Evolutionary conservation across 2,797 vertebrate genomes (phyloP).

Genomic region (Rhinoraja longicauda): DNA sequence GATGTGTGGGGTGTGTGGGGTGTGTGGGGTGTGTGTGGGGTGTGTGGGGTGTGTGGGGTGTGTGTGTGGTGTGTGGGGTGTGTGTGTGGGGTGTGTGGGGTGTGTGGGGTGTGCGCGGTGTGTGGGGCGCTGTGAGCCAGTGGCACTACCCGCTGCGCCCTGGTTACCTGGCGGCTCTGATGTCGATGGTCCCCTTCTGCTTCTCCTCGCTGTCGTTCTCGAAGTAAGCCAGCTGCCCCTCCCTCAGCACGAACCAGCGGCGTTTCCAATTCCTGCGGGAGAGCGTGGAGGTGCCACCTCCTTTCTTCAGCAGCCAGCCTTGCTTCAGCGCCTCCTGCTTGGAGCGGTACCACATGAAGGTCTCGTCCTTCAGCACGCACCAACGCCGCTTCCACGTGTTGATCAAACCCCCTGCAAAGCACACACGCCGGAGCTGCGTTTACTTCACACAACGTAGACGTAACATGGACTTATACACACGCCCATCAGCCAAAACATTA

Average conservation of each 20-base stretch:
- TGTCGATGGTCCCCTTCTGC: slow-evolving; percentile 84
- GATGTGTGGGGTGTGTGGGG: too few relatives aligned
- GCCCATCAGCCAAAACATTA: too few relatives aligned
- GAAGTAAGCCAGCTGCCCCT: slow-evolving; percentile 90
- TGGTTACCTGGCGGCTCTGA: slow-evolving; percentile 75
- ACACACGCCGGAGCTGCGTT: neutral
- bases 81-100: too few relatives aligned
- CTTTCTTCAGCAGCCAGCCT: slow-evolving; percentile 94
- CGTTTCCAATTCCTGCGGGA: slow-evolving; percentile 95
- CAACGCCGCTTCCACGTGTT: slow-evolving; percentile 93
- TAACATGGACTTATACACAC: too few relatives aligned
- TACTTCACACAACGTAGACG: too few relatives aligned
- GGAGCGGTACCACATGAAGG: slow-evolving; percentile 93
- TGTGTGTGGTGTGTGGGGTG: too few relatives aligned
- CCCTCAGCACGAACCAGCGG: slow-evolving; percentile 92
- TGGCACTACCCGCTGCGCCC: too few relatives aligned
- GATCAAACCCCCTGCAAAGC: slow-evolving; percentile 76
- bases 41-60: too few relatives aligned
- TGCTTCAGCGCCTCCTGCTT: slow-evolving; percentile 97
- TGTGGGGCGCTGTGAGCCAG: too few relatives aligned
- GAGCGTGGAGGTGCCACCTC: slow-evolving; percentile 86
- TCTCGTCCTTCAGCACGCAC: slow-evolving; percentile 95
- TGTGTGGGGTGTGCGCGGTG: too few relatives aligned
- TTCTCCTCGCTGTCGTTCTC: slow-evolving; percentile 90
- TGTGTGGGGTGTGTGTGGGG: too few relatives aligned